Evolutionary conservation across 1,140 invertebrate genomes (phyloP), one percentile per base, ranked within the genome.

Genomic region (Drosophila pruinosa): DNA sequence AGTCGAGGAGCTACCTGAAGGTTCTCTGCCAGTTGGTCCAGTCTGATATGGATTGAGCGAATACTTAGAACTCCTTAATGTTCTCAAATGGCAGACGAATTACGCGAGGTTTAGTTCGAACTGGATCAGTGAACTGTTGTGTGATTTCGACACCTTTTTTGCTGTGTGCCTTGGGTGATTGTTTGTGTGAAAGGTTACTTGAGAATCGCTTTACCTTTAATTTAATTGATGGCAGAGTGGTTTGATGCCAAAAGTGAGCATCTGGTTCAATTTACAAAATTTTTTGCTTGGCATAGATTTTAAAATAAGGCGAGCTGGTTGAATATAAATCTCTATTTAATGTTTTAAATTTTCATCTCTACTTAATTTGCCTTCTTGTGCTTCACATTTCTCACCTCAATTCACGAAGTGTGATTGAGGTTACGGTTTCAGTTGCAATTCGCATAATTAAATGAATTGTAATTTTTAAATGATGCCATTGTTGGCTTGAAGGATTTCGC

Each of bases 391-490:
- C 17, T 43, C 4, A 45, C 39, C n/a, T 58, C 57, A n/a, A 24
- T 52, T 12, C 43, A 45, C 10, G 39, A 15, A 50, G 24, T 28
- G 24, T 34, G 31, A 34, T 17, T 50, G 22, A 47, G 43, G n/a
- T 47, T 47, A 24, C 43, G 22, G 21, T 24, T 10, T 31, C 45
- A 28, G 8, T 4, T 39, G 12, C 19, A 24, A 24, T 22, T 24
- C 73, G 62, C 61, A 36, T 72, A 74, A 74, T 74, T 80, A 70
- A 81, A 80, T 65, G 50, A 79, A 83, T 78, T 45, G 28, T 52
- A 59, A 56, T 80, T 65, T 63, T 64, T 78, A 83, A 83, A 80
- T 85, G 59, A 47, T 28, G 56, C 39, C 62, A 54, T 34, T 34
- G n/a, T 34, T 6, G 31, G 31, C 31, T 4, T 34, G 31, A 4